Percentiles rank a stretch among this genome's conserved stretches.
phyloP scores from a whole-genome alignment of 1,140 invertebrate genomes.

The Anadara kagoshimensis region DNA sequence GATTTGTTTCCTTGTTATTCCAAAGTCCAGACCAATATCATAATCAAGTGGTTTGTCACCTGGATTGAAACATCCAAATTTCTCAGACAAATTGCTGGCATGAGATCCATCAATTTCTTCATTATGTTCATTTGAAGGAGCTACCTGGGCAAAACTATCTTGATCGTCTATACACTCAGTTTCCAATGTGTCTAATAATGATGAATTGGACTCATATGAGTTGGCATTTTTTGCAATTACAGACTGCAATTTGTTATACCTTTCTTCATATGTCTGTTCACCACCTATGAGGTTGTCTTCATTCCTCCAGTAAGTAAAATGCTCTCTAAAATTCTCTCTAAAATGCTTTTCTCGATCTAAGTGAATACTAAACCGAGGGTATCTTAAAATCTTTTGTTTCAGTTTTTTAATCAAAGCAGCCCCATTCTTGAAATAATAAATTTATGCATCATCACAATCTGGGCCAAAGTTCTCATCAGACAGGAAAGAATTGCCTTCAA shows the following conservation, averaged over 20 bases:
- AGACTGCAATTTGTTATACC: background rate
- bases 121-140: background rate
- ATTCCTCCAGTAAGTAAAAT: too few relatives aligned
- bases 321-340: too few relatives aligned
- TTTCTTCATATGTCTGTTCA: too few relatives aligned
- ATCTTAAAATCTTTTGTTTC: background rate
- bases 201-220: background rate
- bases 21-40: conserved; percentile 15
- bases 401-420: background rate
- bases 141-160: background rate
- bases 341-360: too few relatives aligned
- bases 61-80: conserved; percentile 13
- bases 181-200: background rate
- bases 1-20: conserved; percentile 9
- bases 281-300: too few relatives aligned
- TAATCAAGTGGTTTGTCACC: background rate
- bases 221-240: background rate
- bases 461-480: background rate
- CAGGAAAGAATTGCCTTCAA: background rate
- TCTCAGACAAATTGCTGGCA: background rate
- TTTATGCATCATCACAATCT: background rate
- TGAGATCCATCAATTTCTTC: background rate
- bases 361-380: too few relatives aligned
- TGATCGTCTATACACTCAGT: background rate
- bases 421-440: background rate